Conservation (phyloP, 2,113 vertebrate species). For the Labeo catla region DNA sequence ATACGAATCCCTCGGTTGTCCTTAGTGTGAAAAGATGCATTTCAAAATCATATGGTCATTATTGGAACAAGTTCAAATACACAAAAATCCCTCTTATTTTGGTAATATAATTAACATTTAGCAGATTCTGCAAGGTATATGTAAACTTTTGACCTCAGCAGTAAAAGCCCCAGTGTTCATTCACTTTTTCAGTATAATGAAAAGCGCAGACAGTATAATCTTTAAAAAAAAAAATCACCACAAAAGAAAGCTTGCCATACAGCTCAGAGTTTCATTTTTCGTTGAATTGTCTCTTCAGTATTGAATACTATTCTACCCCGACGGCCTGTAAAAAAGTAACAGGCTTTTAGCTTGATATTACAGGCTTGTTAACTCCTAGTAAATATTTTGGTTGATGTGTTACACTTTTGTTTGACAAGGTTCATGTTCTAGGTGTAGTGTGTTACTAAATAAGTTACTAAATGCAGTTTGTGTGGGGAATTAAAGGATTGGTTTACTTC, state of each 20-base stretch:
- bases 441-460: background rate
- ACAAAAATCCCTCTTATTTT: too few species aligned
- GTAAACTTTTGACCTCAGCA: too few species aligned
- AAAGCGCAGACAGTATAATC: background rate
- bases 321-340: background rate
- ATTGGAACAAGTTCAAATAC: too few species aligned
- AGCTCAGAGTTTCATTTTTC: background rate
- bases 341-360: background rate
- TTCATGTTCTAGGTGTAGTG: background rate
- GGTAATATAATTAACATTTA: too few species aligned
- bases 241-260: background rate
- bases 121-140: too few species aligned
- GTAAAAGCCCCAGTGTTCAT: background rate
- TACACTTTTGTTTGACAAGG: background rate
- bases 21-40: too few species aligned
- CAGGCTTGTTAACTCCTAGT: conserved; percentile 1
- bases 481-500: background rate
- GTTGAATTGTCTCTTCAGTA: background rate
- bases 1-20: too few species aligned
- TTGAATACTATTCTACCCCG: background rate
- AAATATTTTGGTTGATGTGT: background rate
- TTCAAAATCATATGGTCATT: too few species aligned
- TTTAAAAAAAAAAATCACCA: background rate
- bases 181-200: background rate
- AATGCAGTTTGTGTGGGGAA: background rate